Conservation (phyloP, 2,113 vertebrate species). For the Penelope pileata region DNA sequence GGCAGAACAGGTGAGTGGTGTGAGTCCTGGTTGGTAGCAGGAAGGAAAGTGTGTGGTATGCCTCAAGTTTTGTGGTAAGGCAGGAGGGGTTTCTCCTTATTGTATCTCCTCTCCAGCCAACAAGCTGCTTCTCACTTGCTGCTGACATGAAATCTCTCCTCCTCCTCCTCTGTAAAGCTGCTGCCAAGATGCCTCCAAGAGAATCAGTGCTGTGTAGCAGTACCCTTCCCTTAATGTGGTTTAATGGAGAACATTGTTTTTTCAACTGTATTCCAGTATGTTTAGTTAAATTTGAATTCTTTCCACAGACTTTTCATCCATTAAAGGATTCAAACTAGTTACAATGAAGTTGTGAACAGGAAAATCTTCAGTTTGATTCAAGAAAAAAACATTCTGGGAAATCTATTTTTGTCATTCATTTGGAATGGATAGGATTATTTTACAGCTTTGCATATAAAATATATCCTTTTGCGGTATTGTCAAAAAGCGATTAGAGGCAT, state of each 20-base stretch:
- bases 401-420: neutral
- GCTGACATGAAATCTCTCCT: neutral
- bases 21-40: neutral
- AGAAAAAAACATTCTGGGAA: neutral
- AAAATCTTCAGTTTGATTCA: neutral
- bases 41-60: accelerated
- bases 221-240: accelerated
- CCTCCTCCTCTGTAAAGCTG: neutral
- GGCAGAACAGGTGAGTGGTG: neutral
- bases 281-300: neutral
- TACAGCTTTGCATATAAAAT: neutral
- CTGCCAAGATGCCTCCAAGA: neutral
- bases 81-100: neutral
- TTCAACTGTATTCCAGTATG: neutral
- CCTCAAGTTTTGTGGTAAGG: accelerated
- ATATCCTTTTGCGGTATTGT: neutral
- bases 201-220: neutral
- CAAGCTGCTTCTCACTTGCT: accelerated
- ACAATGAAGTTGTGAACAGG: neutral
- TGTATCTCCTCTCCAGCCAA: neutral
- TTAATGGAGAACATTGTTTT: neutral
- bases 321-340: neutral
- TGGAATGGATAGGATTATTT: neutral
- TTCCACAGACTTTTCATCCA: neutral
- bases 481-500: neutral